Base-by-base conservation (phyloP, 2,113 vertebrate genomes). In the Hassar affinis region DNA sequence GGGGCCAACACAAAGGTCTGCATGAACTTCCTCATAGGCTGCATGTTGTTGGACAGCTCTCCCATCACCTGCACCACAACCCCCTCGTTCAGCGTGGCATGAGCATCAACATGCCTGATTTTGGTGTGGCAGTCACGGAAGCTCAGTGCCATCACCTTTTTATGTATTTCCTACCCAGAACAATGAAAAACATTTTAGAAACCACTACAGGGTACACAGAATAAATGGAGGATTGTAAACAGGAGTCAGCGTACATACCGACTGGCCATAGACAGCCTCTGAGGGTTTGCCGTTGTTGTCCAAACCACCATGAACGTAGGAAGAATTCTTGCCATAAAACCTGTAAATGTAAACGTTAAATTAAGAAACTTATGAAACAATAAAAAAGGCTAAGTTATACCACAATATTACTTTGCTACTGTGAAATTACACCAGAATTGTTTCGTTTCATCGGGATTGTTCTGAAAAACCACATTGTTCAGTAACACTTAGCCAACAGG, bases 31-130 rank as follows among this genome's bases (percentile, higher is more conserved):
- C 97, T 94, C 96, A 99, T 95, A 0, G 98, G 96, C 90, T 99
- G 97, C 93, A 97, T 97, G 94, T 99, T 98, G 81, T 99, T 99
- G 66, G 97, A 99, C 35, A 99, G 95, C 89, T 99, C 95, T 0
- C 98, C 98, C 97, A 99, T 97, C 89, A 99, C 98, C 91, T 99
- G 98, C 56, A 99, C 98, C 82, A 99, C 97, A 82, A 99, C 98
- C 0, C 97, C 98, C 12, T 99, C 98, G 0, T 96, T 99, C 56
- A 99, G 94, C 1, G 98, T 99, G 74, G 98, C 97, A 3, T 99
- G 98, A 30, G 98, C 97, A 15, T 99, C 98, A 85, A 99, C 97
- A 0, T 99, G 97, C 0, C 96, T 91, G 85, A 99, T 99, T 93
- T 99, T 99, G 0, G 97, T 99, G 92, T 97, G 97, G 85, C 98